phyloP scores from a whole-genome alignment of 2,797 vertebrate species.

The Sebastolobus altivelis region DNA sequence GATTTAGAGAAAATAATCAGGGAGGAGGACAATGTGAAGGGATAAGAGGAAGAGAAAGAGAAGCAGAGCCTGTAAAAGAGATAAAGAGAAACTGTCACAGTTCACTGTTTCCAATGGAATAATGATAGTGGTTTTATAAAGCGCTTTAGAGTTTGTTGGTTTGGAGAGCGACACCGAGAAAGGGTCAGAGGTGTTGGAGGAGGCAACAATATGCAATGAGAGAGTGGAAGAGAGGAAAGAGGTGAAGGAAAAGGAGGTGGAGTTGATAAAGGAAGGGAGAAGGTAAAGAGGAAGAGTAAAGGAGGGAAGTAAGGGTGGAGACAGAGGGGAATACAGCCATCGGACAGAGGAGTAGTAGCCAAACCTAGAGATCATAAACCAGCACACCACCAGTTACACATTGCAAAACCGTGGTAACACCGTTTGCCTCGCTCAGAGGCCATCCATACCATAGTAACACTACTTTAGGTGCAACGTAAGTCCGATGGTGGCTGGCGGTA shows the following conservation, averaged over 20 bases:
- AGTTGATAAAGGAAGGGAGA: neutral
- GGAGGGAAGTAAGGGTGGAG: neutral
- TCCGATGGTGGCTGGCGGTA: too few relatives aligned
- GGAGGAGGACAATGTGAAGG: neutral
- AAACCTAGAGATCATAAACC: too few relatives aligned
- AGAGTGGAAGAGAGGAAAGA: neutral
- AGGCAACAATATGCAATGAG: neutral
- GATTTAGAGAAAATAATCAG: constrained; percentile 30
- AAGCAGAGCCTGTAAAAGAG: constrained; percentile 10
- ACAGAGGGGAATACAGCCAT: neutral
- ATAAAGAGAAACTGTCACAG: constrained; percentile 21
- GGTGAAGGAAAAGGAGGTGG: neutral
- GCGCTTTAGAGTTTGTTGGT: constrained; percentile 21
- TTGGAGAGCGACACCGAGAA: neutral
- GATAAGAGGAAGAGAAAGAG: neutral
- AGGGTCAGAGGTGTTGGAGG: neutral
- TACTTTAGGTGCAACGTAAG: too few relatives aligned
- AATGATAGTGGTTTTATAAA: constrained; percentile 26
- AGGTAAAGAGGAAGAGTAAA: neutral
- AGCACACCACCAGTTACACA: too few relatives aligned
- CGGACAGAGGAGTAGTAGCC: too few relatives aligned
- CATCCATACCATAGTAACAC: too few relatives aligned
- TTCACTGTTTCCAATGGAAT: constrained; percentile 30
- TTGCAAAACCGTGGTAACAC: rapidly evolving
- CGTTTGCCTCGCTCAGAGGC: neutral